phyloP scores from a whole-genome alignment of 2,113 vertebrate species.

The Corvus moneduloides region DNA sequence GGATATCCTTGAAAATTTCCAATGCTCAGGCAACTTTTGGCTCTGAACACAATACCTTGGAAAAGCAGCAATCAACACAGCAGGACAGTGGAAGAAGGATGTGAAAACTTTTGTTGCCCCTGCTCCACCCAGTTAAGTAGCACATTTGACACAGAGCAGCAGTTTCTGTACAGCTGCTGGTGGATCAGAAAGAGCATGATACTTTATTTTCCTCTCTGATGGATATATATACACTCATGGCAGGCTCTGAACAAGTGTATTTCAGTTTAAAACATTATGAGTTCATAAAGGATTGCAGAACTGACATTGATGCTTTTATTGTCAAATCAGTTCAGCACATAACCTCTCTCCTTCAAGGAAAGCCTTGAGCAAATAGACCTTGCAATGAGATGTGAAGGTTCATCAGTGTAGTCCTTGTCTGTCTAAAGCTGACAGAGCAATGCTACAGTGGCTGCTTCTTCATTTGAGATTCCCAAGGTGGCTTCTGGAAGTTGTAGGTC shows the following conservation, averaged over 20 bases:
- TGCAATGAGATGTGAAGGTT: background rate
- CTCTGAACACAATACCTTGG: background rate
- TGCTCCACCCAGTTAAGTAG: background rate
- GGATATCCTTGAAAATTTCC: background rate
- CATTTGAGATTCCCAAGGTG: background rate
- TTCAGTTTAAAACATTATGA: constrained; percentile 32
- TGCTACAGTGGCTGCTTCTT: background rate
- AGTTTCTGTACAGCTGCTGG: background rate
- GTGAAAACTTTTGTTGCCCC: background rate
- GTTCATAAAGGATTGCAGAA: background rate
- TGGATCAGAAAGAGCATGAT: background rate
- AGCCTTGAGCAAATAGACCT: background rate
- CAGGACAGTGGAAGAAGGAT: background rate
- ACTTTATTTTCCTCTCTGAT: constrained; percentile 13
- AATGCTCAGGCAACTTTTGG: background rate
- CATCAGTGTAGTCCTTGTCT: background rate
- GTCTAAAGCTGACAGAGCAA: background rate
- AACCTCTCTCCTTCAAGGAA: background rate
- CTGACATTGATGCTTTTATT: background rate
- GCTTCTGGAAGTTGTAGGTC: background rate
- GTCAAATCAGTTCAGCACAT: background rate
- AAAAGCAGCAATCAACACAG: background rate
- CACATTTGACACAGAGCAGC: background rate
- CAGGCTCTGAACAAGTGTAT: background rate
- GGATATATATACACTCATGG: background rate